Evolutionary conservation across 2,113 vertebrate genomes (phyloP), one percentile per base, ranked within the genome.

Genomic region (Aythya baeri): DNA sequence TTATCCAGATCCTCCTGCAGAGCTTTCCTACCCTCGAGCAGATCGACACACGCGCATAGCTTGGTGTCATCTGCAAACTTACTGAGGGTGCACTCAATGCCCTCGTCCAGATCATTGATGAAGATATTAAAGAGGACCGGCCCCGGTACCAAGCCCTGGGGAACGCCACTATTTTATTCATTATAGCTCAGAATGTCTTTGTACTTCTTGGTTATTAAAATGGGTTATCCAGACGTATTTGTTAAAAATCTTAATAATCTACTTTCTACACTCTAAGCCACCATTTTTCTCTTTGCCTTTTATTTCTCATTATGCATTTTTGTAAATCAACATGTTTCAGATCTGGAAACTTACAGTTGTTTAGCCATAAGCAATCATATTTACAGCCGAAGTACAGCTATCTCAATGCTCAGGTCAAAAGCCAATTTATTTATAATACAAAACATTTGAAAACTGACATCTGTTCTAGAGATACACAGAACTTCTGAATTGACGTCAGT

Each of bases 401-500:
- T 94, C 75, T 9, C 50, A 63, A 86, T 86, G 91, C 34, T 84
- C 41, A 93, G 93, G 91, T 97, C 95, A 97, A 97, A 96, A 96
- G 96, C 49, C 92, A 96, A 82, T 83, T 92, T 93, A 95, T 95
- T 97, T 96, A 96, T 95, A 95, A 97, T 95, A 95, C 93, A 93
- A 96, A 97, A 93, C 94, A 91, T 89, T 96, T 96, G 76, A 93
- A 97, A 97, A 81, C 79, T 95, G 89, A 85, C 95, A 96, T 97
- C 91, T 97, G 96, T 97, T 98, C 94, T 96, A 54, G 18, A 86
- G 87, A 95, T 93, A 96, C 66, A 84, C 89, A 96, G 92, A 83
- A 95, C 54, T 67, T 46, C 88, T 97, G 91, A 83, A 92, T 26
- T 98, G 97, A 98, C 93, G 91, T 98, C 97, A 97, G 49, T 63